Evolutionary conservation across 2,113 vertebrate species (phyloP), one percentile per base, ranked within the genome.

Genomic region (Elephas maximus): DNA sequence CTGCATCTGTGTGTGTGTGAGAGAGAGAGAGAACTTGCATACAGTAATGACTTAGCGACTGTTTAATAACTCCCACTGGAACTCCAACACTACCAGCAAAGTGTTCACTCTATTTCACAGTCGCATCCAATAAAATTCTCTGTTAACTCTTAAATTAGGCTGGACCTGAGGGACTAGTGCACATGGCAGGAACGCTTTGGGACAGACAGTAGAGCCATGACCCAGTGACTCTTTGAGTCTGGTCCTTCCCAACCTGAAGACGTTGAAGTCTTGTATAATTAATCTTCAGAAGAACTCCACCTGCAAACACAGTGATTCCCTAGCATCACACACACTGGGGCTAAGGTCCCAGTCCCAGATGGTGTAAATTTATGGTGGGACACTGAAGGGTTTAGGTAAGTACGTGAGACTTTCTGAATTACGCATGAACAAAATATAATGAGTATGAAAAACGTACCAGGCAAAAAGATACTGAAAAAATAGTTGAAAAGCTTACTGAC

Each of bases 41-140:
- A 4, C 9, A 33, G 10, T 88, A 67, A 67, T 62, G 45, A 81
- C 33, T 67, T 77, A n/a, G 60, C 44, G 90, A 80, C n/a, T 74
- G 3, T 57, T 77, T 86, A 96, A 90, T 85, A 71, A 88, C 7
- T 92, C 91, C 94, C 94, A 28, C 63, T 73, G 96, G 65, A 92
- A 76, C 30, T 30, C 18, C 65, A 71, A 24, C 20, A 69, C 17
- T 60, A 89, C 33, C 62, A 44, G 60, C 62, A 79, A 4, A 85
- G 51, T 30, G 21, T 30, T 69, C 85, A 4, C 80, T 37, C 51
- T 83, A 3, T 74, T 82, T 93, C 53, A 51, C 33, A 33, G 14
- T 65, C 65, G 63, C 15, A 44, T 5, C 5, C 48, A 76, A 11
- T 30, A 86, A 87, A 96, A 97, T 37, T 84, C 81, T 69, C 91